Evolutionary conservation across 2,888 invertebrate species (phyloP).

Genomic region (Andrena praecox): DNA sequence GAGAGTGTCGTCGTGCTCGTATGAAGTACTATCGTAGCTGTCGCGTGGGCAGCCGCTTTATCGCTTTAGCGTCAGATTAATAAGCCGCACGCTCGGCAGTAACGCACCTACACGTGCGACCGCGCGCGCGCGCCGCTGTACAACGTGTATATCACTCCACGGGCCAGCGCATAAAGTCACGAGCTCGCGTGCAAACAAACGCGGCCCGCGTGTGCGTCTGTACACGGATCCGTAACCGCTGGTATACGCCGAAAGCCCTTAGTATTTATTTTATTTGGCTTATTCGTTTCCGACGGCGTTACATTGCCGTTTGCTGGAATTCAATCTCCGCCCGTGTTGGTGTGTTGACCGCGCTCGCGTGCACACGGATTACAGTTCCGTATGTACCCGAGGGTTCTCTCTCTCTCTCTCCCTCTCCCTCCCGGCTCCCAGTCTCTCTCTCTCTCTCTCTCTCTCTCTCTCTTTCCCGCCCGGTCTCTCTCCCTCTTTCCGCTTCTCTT

Average conservation of each 20-base stretch:
- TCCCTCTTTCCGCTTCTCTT: background rate
- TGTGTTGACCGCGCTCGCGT: slow-evolving; percentile 35
- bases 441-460: background rate
- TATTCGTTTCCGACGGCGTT: slow-evolving; percentile 79
- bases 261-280: slow-evolving; percentile 81
- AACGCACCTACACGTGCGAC: slow-evolving; percentile 56
- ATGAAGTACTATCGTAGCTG: slow-evolving; percentile 79
- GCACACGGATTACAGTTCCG: slow-evolving; percentile 42
- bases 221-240: slow-evolving; percentile 38
- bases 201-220: slow-evolving; percentile 27
- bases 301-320: slow-evolving; percentile 77
- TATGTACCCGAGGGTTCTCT: slow-evolving; percentile 21
- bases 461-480: background rate
- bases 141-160: slow-evolving; percentile 58
- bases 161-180: slow-evolving; percentile 58
- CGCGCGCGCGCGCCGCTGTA: slow-evolving; percentile 11
- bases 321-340: slow-evolving; percentile 74
- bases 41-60: slow-evolving; percentile 80
- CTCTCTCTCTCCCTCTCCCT: background rate
- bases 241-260: slow-evolving; percentile 68
- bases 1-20: slow-evolving; percentile 61
- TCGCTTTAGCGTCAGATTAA: slow-evolving; percentile 82
- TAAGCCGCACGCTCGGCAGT: slow-evolving; percentile 77
- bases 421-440: background rate
- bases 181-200: slow-evolving; percentile 55